Evolutionary conservation across 2,113 vertebrate genomes (phyloP).

Genomic region (Microcebus jonahi): DNA sequence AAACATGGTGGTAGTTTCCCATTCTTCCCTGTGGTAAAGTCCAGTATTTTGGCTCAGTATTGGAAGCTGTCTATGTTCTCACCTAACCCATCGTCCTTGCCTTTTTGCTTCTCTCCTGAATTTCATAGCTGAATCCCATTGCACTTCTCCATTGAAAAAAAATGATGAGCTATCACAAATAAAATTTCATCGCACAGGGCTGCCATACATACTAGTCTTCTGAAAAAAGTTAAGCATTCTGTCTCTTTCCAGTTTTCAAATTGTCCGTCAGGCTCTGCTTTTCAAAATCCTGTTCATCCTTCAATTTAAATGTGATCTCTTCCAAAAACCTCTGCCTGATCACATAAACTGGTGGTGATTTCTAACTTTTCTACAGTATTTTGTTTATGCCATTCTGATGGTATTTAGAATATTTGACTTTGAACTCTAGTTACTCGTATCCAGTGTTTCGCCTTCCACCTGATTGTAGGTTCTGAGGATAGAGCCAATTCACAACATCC

Average conservation of each 20-base stretch:
- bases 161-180: background rate
- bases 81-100: background rate
- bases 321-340: background rate
- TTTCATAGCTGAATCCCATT: background rate
- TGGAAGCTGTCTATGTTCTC: background rate
- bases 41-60: background rate
- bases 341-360: background rate
- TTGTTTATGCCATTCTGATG: background rate
- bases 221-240: background rate
- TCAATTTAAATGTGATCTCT: slow-evolving; percentile 33
- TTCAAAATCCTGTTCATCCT: slow-evolving; percentile 23
- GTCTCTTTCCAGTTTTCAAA: background rate
- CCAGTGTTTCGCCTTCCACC: background rate
- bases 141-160: background rate
- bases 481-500: background rate
- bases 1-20: background rate
- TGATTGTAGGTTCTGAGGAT: background rate
- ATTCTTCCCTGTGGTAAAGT: background rate
- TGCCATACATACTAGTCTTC: background rate
- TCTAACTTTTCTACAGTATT: background rate
- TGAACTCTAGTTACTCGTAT: background rate
- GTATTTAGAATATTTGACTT: background rate
- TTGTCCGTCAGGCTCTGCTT: slow-evolving; percentile 3
- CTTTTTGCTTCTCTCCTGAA: background rate
- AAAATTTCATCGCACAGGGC: background rate